Base-by-base conservation (phyloP, 2,888 invertebrate species). In the Dyspetes luteomarginatus region DNA sequence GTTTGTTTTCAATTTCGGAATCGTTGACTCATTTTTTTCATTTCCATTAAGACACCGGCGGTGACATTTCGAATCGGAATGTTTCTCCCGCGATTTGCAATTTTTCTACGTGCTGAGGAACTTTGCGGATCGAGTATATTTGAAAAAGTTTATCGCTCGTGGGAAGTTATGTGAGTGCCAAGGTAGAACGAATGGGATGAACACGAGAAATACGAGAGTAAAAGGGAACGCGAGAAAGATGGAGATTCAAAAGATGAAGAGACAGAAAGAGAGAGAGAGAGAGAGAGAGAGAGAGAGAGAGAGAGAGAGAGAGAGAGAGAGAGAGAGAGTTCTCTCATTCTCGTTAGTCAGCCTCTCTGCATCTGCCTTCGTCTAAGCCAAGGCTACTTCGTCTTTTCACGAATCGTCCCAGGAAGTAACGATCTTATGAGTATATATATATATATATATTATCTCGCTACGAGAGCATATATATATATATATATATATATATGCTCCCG, bases 361-460 rank as follows among this genome's bases (percentile, higher is more conserved):
- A 69, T 60, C 62, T 41, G 26, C 56, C 26, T 36, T 22, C 30
- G 22, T 52, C 78, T 45, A 4, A 55, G 15, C 48, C n/a, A 50
- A 41, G 36, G 28, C 36, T 50, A 56, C 65, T 64, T 58, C 67
- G 67, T 58, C 68, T 58, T 60, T 56, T 62, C 50, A 56, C 52
- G 55, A 72, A 60, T 71, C 67, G 75, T 76, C 71, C 60, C 45
- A 71, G 67, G 71, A 64, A 65, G 79, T 58, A 76, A 60, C 62
- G 80, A 72, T 80, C 72, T 67, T 67, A 45, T 56, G n/a, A n/a
- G n/a, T n/a, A n/a, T n/a, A n/a, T n/a, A n/a, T n/a, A n/a, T n/a
- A n/a, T n/a, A n/a, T n/a, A n/a, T n/a, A n/a, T n/a, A n/a, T n/a
- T n/a, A n/a, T n/a, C n/a, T n/a, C n/a, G n/a, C n/a, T n/a, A n/a